phyloP scores from a whole-genome alignment of 2,797 vertebrate species.

The Anableps anableps region DNA sequence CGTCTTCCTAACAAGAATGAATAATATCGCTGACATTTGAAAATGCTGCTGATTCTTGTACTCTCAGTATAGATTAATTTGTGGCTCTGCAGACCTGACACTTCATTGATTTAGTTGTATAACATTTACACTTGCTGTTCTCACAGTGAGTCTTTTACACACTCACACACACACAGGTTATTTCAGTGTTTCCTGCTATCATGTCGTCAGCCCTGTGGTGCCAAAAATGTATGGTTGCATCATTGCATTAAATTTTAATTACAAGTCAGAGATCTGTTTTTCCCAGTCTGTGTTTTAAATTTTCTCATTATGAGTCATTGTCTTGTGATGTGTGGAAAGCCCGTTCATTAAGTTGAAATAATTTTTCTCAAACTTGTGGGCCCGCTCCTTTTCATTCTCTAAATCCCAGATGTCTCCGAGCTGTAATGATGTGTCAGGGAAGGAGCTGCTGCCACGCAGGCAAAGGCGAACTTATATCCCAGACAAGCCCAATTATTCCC shows the following conservation, averaged over 20 bases:
- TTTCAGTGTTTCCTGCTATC: conserved; percentile 23
- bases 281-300: conserved; percentile 9
- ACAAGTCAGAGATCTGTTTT: conserved; percentile 63
- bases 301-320: conserved; percentile 13
- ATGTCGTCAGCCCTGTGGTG: conserved; percentile 35
- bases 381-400: neutral
- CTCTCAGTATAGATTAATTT: conserved; percentile 30
- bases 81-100: conserved; percentile 26
- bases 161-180: neutral
- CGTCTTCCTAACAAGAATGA: conserved; percentile 29
- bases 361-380: conserved; percentile 24
- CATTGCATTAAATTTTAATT: conserved; percentile 63
- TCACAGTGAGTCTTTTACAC: conserved; percentile 10
- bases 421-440: conserved; percentile 81
- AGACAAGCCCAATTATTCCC: conserved; percentile 98
- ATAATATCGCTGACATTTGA: conserved; percentile 45
- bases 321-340: conserved; percentile 25
- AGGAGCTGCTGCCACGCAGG: conserved; percentile 76
- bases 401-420: conserved; percentile 75
- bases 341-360: conserved; percentile 31
- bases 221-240: conserved; percentile 54
- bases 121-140: conserved; percentile 33
- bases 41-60: conserved; percentile 28
- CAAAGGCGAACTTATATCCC: conserved; percentile 88
- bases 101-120: conserved; percentile 46